Percentiles rank a stretch among this genome's conserved stretches.
These are phyloP conservation scores for Tetheella fluctuosa DNA, from an alignment of 2,888 invertebrate species.

Conservation along the genomic window DNA sequence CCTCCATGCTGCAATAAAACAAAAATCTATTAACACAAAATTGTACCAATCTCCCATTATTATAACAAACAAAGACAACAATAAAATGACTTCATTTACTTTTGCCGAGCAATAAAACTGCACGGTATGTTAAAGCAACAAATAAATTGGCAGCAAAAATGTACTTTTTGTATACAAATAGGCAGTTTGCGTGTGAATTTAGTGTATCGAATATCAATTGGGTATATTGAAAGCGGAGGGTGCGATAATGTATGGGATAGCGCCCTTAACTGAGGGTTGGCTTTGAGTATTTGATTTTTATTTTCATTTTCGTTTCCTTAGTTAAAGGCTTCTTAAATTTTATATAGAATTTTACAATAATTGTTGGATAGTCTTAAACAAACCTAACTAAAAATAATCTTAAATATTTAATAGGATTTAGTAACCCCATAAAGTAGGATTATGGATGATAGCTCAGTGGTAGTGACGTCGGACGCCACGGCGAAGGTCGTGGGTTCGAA, in stretches of 20 bases:
- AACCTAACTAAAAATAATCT: too few species aligned
- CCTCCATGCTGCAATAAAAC: slow-evolving; percentile 76
- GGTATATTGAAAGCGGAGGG: slow-evolving; percentile 48
- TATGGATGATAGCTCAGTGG: too few species aligned
- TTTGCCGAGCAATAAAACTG: slow-evolving; percentile 66
- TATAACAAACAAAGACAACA: slow-evolving; percentile 29
- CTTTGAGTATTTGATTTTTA: slow-evolving; percentile 15
- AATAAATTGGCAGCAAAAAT: slow-evolving; percentile 61
- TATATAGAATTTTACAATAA: too few species aligned
- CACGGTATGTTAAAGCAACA: slow-evolving; percentile 44
- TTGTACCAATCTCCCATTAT: slow-evolving; percentile 27
- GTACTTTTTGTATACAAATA: slow-evolving; percentile 72
- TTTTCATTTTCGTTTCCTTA: slow-evolving; percentile 10
- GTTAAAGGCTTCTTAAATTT: neutral
- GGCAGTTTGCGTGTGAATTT: slow-evolving; percentile 75
- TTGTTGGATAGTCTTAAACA: too few species aligned
- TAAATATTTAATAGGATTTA: too few species aligned
- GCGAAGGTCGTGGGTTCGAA: too few species aligned
- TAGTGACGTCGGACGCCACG: too few species aligned
- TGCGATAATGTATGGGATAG: slow-evolving; percentile 55
- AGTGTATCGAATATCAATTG: slow-evolving; percentile 81
- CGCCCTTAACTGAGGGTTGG: slow-evolving; percentile 42
- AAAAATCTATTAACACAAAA: slow-evolving; percentile 18
- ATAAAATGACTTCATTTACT: slow-evolving; percentile 60
- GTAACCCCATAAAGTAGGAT: too few species aligned